Base-by-base conservation (phyloP, 2,113 vertebrate genomes). In the Daboia siamensis region DNA sequence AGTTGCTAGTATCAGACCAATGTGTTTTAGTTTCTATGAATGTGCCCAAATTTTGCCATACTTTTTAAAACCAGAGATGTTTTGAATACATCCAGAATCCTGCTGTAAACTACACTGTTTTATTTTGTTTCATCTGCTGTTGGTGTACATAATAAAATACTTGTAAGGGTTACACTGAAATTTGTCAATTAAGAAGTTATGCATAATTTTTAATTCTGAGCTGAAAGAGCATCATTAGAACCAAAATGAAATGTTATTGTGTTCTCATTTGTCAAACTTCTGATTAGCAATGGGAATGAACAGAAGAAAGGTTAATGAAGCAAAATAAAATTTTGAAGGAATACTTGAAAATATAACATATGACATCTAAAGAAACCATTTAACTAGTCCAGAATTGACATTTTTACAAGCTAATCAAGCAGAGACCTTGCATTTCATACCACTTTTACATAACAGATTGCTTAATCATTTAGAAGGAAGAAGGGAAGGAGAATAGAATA, bases 301-400 rank as follows among this genome's bases (percentile, higher is more conserved):
- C 44, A 61, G 86, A 87, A 20, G 94, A 51, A 93, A 89, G 90
- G 94, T 93, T 87, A 90, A 93, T 26, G 57, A 17, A 89, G 0
- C 88, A 92, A 44, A 94, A 0, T 48, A 91, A 52, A 89, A 92
- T 0, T 44, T 3, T 94, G n/a, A 87, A 94, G 88, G 4, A 86
- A 90, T 8, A 85, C 1, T 87, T 85, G 64, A 54, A 8, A 88
- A 9, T 11, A 88, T n/a, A 52, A 48, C 23, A 44, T 10, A 90
- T 86, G 86, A 94, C 94, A 59, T 26, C n/a, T 94, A 90, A 13
- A 39, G 93, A 90, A 90, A 84, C 85, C 88, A 95, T 92, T 94
- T 51, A 90, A 95, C 6, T 89, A 69, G 69, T 90, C 39, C 52
- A 88, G 90, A 51, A 93, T 90, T 74, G 92, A 95, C 93, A 87